phyloP scores from a whole-genome alignment of 2,888 invertebrate species.

The Nymphalis c-album region DNA sequence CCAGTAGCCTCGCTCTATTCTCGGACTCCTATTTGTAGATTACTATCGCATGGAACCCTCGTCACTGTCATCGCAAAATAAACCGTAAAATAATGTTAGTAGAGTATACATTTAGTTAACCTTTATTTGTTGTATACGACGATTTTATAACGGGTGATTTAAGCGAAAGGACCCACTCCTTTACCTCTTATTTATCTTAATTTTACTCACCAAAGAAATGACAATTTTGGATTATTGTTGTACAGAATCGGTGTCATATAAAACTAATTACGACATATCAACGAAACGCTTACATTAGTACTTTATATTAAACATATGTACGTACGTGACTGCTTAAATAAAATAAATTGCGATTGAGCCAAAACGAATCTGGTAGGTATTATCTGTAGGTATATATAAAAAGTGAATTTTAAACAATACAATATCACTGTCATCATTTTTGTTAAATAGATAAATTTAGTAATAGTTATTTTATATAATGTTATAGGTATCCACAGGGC shows the following conservation, averaged over 20 bases:
- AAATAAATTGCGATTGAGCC: slow-evolving; percentile 11
- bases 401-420: background rate
- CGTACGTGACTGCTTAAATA: slow-evolving; percentile 12
- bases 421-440: background rate
- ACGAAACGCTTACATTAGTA: slow-evolving; percentile 2
- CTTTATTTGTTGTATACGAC: slow-evolving; percentile 46
- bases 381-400: background rate
- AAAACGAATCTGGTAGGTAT: background rate
- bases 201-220: slow-evolving; percentile 71
- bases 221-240: slow-evolving; percentile 67
- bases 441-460: too few relatives aligned
- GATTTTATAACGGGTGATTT: slow-evolving; percentile 51
- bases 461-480: too few relatives aligned
- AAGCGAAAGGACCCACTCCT: slow-evolving; percentile 74
- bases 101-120: slow-evolving; percentile 55
- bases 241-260: slow-evolving; percentile 59
- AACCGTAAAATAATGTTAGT: slow-evolving; percentile 54
- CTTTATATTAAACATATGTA: background rate
- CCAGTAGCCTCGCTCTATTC: slow-evolving; percentile 81
- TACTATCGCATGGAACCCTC: slow-evolving; percentile 67
- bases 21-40: slow-evolving; percentile 79
- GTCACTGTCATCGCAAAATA: slow-evolving; percentile 53
- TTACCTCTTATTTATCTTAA: slow-evolving; percentile 76
- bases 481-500: too few relatives aligned
- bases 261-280: slow-evolving; percentile 39